Conservation (phyloP, 2,888 invertebrate genomes). For the Schrankia costaestrigalis region DNA sequence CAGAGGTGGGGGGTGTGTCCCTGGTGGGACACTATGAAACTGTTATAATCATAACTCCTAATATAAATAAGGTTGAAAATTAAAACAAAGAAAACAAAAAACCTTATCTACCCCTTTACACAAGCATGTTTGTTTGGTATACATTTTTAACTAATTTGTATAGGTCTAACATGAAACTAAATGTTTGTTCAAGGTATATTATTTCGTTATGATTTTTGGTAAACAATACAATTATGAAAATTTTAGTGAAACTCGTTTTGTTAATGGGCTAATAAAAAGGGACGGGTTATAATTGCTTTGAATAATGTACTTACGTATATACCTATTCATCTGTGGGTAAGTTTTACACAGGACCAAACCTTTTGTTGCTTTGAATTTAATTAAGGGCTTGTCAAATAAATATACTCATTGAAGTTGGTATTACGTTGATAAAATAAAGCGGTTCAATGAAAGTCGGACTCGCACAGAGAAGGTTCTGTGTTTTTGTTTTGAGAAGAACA, state of each 20-base stretch:
- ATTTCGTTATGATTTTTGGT: slow-evolving; percentile 25
- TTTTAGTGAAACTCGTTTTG: slow-evolving; percentile 43
- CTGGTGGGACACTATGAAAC: no score
- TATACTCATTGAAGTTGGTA: slow-evolving; percentile 7
- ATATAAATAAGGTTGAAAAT: no score
- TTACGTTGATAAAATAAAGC: slow-evolving; percentile 5
- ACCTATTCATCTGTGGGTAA: slow-evolving; percentile 38
- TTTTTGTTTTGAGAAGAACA: no score
- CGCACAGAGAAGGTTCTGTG: not conserved
- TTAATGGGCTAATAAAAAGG: slow-evolving; percentile 53
- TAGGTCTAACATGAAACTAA: not conserved
- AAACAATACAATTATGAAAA: slow-evolving; percentile 53
- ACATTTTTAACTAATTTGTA: not conserved
- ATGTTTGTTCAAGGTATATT: slow-evolving; percentile 1
- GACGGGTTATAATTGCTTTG: slow-evolving; percentile 60
- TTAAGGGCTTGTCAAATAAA: slow-evolving; percentile 17
- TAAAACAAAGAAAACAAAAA: slow-evolving; percentile 15
- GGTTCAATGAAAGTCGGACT: not conserved
- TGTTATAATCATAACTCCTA: no score
- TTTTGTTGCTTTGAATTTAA: slow-evolving; percentile 26
- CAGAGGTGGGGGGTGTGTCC: no score
- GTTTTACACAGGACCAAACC: no score
- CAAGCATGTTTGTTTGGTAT: not conserved
- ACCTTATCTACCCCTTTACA: slow-evolving; percentile 16
- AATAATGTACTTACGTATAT: slow-evolving; percentile 49